These are phyloP conservation scores for Hofmannophila pseudospretella DNA, from an alignment of 2,888 invertebrate species.

Conservation along the genomic window DNA sequence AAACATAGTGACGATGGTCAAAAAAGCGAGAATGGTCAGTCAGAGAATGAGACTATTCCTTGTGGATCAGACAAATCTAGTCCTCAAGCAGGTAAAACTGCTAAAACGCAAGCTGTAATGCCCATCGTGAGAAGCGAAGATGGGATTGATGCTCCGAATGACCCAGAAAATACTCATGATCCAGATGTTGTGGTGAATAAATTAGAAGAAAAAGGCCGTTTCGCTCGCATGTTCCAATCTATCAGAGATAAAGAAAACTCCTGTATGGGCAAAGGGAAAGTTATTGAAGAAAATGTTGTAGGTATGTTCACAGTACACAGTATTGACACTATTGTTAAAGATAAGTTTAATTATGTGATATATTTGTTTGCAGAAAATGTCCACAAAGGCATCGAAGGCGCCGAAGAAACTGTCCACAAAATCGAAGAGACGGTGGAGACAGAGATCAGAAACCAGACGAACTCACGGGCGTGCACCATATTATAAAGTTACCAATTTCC, in stretches of 20 bases:
- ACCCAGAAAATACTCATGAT: slow-evolving; percentile 41
- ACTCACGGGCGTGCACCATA: slow-evolving; percentile 68
- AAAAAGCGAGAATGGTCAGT: slow-evolving; percentile 63
- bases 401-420: slow-evolving; percentile 60
- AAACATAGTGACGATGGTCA: slow-evolving; percentile 66
- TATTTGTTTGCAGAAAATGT: slow-evolving; percentile 50
- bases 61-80: slow-evolving; percentile 72
- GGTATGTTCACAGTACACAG: slow-evolving; percentile 36
- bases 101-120: slow-evolving; percentile 69
- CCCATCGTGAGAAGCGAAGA: slow-evolving; percentile 70
- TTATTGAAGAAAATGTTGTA: slow-evolving; percentile 62
- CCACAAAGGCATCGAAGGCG: slow-evolving; percentile 59
- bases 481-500: slow-evolving; percentile 44
- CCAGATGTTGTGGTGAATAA: slow-evolving; percentile 57
- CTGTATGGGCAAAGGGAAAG: slow-evolving; percentile 71
- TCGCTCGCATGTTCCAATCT: slow-evolving; percentile 61
- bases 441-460: slow-evolving; percentile 67
- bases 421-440: slow-evolving; percentile 65
- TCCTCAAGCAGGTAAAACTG: slow-evolving; percentile 55
- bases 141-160: slow-evolving; percentile 45
- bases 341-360: neutral
- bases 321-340: neutral
- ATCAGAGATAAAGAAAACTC: slow-evolving; percentile 67
- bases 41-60: slow-evolving; percentile 70
- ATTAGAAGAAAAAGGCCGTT: slow-evolving; percentile 57